A percentile compares a stretch with the other conserved stretches of the same genome.
Conservation (phyloP, 2,113 vertebrate genomes). For the Elgaria multicarinata region DNA sequence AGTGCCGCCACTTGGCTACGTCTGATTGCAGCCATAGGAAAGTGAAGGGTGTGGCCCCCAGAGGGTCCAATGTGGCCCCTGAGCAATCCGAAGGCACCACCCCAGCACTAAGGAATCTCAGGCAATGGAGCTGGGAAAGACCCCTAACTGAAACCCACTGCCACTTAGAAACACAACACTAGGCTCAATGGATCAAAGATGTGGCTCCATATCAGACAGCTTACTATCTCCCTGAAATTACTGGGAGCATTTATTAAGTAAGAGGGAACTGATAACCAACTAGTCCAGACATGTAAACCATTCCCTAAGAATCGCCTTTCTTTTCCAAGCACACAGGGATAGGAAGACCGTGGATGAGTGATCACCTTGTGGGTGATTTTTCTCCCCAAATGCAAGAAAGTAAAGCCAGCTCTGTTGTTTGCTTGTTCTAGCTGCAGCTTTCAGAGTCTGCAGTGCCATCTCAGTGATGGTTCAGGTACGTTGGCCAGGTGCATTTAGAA, state of each 20-base stretch:
- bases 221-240: neutral
- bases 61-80: too few species aligned
- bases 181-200: too few species aligned
- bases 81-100: too few species aligned
- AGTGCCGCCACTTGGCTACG: too few species aligned
- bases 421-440: constrained; percentile 26
- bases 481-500: constrained; percentile 60
- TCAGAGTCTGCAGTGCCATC: constrained; percentile 28
- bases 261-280: neutral
- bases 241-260: neutral
- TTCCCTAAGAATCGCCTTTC: constrained; percentile 4
- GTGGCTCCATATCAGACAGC: neutral
- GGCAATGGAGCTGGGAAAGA: too few species aligned
- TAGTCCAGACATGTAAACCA: neutral
- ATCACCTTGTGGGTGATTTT: constrained; percentile 38
- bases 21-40: too few species aligned
- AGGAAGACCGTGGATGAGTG: constrained; percentile 33
- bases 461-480: constrained; percentile 36
- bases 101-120: too few species aligned
- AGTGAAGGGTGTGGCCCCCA: too few species aligned
- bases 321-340: constrained; percentile 34
- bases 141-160: neutral
- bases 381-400: constrained; percentile 46
- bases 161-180: too few species aligned
- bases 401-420: constrained; percentile 22